Evolutionary conservation across 2,888 invertebrate species (phyloP), one percentile per base, ranked within the genome.

Genomic region (Drosophila tanythrix): DNA sequence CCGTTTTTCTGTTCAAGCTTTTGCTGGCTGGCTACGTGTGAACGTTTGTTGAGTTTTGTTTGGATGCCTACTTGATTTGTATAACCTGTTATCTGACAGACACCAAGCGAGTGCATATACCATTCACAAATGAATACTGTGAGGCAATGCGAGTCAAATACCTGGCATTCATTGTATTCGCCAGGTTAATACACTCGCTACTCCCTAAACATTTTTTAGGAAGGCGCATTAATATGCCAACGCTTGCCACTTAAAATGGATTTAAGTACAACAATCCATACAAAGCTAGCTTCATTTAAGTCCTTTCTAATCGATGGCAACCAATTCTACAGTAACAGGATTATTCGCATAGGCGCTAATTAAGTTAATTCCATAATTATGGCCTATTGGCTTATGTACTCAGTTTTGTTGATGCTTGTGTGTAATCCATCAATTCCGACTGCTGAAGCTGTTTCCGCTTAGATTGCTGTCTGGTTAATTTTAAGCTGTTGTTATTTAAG

Each of bases 91-190:
- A 68, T 46, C 69, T 66, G 33, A 31, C 48, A 36, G 50, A 61
- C 35, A 59, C 21, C 36, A 50, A 38, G 52, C 46, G 52, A 43
- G 25, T 61, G 43, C 61, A 65, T 53, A 53, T 25, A 51, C 29
- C 67, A 72, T 60, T 72, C 64, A 61, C 50, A 51, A 68, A 27
- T 61, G 57, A 21, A 65, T 55, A 48, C 64, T 57, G 50, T 40
- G 27, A 74, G 65, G 63, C 74, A 74, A 78, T 74, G 79, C 77
- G 74, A 74, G 79, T 78, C 66, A 77, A 78, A 77, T 74, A 57
- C 13, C 62, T 69, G 35, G 5, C 68, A 78, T 48, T 57, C 65
- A 78, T 78, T 68, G 69, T 59, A 46, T 43, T 11, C 18, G 51
- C 25, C 43, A 53, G 73, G 76, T 76, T 62, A 69, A 65, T 73